Percentiles rank a stretch among this genome's conserved stretches.
phyloP scores from a whole-genome alignment of 2,888 invertebrate species.

The Rhamnusium bicolor region DNA sequence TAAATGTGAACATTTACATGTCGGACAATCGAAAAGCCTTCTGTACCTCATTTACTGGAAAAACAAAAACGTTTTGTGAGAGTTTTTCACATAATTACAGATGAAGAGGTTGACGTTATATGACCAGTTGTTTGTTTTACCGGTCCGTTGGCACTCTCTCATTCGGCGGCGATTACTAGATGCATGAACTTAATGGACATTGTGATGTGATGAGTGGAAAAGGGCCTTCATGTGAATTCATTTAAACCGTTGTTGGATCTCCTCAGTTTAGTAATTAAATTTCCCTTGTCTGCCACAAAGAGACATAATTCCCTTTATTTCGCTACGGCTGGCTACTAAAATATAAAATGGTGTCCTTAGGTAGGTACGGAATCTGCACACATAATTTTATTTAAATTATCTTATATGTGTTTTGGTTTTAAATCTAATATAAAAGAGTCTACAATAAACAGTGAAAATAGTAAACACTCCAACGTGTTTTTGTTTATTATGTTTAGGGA shows the following conservation, averaged over 20 bases:
- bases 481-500: background rate
- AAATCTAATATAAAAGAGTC: too few relatives aligned
- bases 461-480: too few relatives aligned
- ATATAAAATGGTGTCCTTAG: background rate
- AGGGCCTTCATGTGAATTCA: conserved; percentile 49
- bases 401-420: background rate
- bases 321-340: background rate
- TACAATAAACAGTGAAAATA: too few relatives aligned
- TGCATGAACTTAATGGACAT: conserved; percentile 18
- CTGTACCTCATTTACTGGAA: background rate
- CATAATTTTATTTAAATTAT: background rate
- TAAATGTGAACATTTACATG: conserved; percentile 13
- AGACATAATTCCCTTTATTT: conserved; percentile 29
- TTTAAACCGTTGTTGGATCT: conserved; percentile 49
- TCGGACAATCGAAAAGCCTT: conserved; percentile 2
- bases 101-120: conserved; percentile 54
- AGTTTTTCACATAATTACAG: conserved; percentile 59
- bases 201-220: conserved; percentile 24
- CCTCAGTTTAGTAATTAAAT: conserved; percentile 53
- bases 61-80: conserved; percentile 15
- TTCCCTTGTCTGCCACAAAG: conserved; percentile 40
- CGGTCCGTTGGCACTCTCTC: conserved; percentile 40
- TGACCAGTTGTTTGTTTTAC: conserved; percentile 58
- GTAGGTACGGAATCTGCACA: background rate
- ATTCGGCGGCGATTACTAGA: conserved; percentile 22